A percentile compares a stretch with the other conserved stretches of the same genome.
Evolutionary conservation across 1,140 invertebrate species (phyloP).

Genomic region (Drusus annulatus): DNA sequence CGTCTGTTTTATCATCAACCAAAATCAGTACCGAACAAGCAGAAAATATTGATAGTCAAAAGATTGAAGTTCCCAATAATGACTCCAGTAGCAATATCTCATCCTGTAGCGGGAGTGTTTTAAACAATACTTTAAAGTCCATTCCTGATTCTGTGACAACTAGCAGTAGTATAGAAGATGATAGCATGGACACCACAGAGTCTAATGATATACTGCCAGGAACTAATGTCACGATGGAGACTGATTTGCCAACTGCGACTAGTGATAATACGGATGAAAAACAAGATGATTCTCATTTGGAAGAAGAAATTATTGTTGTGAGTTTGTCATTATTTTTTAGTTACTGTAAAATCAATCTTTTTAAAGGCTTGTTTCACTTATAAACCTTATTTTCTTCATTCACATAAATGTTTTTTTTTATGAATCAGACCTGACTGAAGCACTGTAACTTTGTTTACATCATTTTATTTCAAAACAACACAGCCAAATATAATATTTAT

Average conservation of each 20-base stretch:
- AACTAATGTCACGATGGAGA: constrained; percentile 13
- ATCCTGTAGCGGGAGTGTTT: neutral
- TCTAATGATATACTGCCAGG: neutral
- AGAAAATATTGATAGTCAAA: neutral
- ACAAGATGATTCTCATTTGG: constrained; percentile 36
- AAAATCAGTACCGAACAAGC: constrained; percentile 19
- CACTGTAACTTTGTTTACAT: too few relatives aligned
- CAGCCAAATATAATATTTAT: too few relatives aligned
- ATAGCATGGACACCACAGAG: constrained; percentile 22
- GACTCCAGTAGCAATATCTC: neutral
- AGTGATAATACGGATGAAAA: constrained; percentile 8
- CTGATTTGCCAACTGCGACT: neutral
- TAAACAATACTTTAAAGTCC: constrained; percentile 19
- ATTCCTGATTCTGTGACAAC: neutral
- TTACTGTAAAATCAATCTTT: too few relatives aligned
- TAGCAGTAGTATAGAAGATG: neutral
- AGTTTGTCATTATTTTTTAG: constrained; percentile 10
- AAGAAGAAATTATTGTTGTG: constrained; percentile 47
- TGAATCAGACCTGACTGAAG: too few relatives aligned
- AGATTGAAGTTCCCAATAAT: neutral
- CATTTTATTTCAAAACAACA: too few relatives aligned
- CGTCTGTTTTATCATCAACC: constrained; percentile 33
- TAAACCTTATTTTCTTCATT: too few relatives aligned
- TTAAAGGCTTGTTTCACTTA: too few relatives aligned
- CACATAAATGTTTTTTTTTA: too few relatives aligned